Evolutionary conservation across 2,888 invertebrate genomes (phyloP), one percentile per base, ranked within the genome.

Genomic region (Hirtodrosophila confusa): DNA sequence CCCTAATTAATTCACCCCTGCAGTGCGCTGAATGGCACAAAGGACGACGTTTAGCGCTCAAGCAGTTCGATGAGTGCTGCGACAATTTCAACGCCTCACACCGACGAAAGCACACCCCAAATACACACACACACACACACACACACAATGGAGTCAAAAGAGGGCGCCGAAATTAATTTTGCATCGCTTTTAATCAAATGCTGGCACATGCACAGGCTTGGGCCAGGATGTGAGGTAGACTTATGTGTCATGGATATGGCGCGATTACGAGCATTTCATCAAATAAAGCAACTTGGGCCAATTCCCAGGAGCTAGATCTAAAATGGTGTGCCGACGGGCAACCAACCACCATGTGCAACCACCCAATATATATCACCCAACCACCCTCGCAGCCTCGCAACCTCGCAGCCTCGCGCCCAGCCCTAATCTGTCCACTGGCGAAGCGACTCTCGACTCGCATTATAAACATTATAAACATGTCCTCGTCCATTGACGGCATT

Each of bases 161-260:
- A 4, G 45, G 29, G 66, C 24, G 45, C 60, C 47, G 79, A 85
- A 82, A 80, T 80, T 88, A 88, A 86, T 88, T 86, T 82, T 57
- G 64, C 80, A 78, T 75, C 86, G 78, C 86, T 88, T 88, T 88
- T 89, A 89, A 89, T 89, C 87, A 89, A 89, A 89, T 83, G 80
- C 89, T 86, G 89, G 75, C 82, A 87, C 89, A 89, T 89, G 89
- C 86, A 39, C 29, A 12, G 78, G 69, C 68, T 27, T 27, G 3
- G 6, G 27, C 27, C 6, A 5, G 27, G 27, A 27, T 27, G 27
- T 27, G 27, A 56, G 24, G 4, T n/a, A 6, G 35, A 57, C 57
- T 36, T 51, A 64, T 70, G 69, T 76, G 69, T 68, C 80, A 63
- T 77, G 75, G 70, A 80, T 68, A 78, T 74, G 69, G 65, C 41